Evolutionary conservation across 1,140 invertebrate species (phyloP), one percentile per base, ranked within the genome.

Genomic region (Hirudo medicinalis): DNA sequence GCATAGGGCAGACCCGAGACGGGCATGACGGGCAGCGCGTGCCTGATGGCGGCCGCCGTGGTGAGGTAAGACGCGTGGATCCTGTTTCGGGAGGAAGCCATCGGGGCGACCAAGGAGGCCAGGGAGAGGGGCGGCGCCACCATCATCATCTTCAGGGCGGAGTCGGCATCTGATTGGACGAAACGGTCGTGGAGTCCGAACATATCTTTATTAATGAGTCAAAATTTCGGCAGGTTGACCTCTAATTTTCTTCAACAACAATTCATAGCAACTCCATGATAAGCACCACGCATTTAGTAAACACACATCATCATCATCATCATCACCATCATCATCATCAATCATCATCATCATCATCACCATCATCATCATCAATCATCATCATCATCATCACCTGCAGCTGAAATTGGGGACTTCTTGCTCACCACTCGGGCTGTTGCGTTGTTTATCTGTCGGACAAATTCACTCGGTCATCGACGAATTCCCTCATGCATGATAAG

Each of bases 391-490:
- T 49, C 43, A 49, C 43, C 43, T 49, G 43, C 43, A 49, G 43
- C 15, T 49, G 43, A 49, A 17, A 49, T 63, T 22, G 22, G 4
- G 74, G 79, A 76, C 87, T 97, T 97, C 88, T 96, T 97, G 80
- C 92, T 95, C 88, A 95, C 92, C 82, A 96, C 92, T 86, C 92
- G 87, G 77, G 92, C 92, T 78, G 93, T 97, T 76, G 93, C 92
- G 86, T 95, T 96, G 87, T 96, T 97, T 81, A 95, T 92, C 93
- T 96, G 86, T 80, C 75, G 27, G 19, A 63, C 19, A n/a, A 63
- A 25, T 2, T 22, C n/a, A 25, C 66, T 25, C 4, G 6, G 25
- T 67, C 22, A 67, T 9, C 66, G 25, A 29, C 66, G 25, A 29
- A 5, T 5, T 67, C 25, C 4, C n/a, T n/a, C 8, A 68, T 32